These are phyloP conservation scores for Accipiter superciliosus DNA, from an alignment of 2,797 vertebrate genomes.

Conservation along the genomic window DNA sequence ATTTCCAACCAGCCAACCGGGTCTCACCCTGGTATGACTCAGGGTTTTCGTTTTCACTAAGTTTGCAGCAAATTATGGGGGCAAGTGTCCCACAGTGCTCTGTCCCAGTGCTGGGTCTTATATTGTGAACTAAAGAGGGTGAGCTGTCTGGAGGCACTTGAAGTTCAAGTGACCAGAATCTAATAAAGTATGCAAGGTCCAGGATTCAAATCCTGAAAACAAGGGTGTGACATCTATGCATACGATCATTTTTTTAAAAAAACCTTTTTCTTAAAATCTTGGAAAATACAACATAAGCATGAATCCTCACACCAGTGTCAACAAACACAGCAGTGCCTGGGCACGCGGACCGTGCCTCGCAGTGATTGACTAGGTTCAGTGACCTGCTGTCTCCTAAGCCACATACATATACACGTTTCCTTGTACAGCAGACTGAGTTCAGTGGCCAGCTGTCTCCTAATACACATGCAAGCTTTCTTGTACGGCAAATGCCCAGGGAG, in stretches of 20 bases:
- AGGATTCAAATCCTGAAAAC: neutral
- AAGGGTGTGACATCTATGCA: neutral
- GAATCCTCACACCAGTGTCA: neutral
- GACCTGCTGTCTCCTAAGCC: neutral
- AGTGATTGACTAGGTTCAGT: fast-evolving
- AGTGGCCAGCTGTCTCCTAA: neutral
- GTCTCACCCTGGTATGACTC: neutral
- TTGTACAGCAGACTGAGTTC: neutral
- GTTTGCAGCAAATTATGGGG: neutral
- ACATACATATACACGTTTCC: neutral
- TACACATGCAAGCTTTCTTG: neutral
- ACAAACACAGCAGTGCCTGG: neutral
- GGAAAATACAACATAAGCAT: neutral
- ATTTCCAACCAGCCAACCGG: neutral
- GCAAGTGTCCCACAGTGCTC: neutral
- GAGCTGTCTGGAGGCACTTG: neutral
- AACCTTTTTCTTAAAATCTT: neutral
- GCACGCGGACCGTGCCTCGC: fast-evolving
- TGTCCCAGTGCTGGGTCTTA: neutral
- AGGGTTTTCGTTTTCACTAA: neutral
- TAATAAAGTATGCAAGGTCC: neutral
- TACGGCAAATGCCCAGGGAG: neutral
- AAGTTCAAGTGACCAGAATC: neutral
- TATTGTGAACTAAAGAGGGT: neutral
- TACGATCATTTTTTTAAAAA: fast-evolving